A percentile compares a stretch with the other conserved stretches of the same genome.
Evolutionary conservation across 2,113 vertebrate species (phyloP).

Genomic region (Meriones unguiculatus): DNA sequence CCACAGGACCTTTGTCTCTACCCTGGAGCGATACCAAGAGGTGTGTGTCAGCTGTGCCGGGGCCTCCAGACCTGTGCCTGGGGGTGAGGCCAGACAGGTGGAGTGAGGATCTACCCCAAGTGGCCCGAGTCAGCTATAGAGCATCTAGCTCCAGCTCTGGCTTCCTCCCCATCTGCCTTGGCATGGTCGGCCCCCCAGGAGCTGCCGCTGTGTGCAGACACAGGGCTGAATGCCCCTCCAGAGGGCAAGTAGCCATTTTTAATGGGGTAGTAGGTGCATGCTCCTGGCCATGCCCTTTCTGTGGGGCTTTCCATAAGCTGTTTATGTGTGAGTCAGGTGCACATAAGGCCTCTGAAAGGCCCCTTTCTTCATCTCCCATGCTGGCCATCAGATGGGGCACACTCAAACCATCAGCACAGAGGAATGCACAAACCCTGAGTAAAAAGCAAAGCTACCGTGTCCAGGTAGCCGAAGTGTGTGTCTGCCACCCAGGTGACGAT

Average conservation of each 20-base stretch:
- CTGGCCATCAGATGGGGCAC: background rate
- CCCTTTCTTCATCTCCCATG: background rate
- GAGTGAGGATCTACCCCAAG: too few species aligned
- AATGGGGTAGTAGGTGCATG: rapidly evolving
- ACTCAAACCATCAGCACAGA: background rate
- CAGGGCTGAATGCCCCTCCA: background rate
- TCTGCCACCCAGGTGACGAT: background rate
- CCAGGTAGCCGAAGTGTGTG: background rate
- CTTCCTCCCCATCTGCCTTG: background rate
- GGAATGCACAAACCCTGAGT: too few species aligned
- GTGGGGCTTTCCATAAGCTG: too few species aligned
- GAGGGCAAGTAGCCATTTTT: too few species aligned
- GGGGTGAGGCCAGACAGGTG: too few species aligned
- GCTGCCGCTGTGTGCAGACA: background rate
- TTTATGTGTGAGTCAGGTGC: background rate
- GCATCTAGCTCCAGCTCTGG: background rate
- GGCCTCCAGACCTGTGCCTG: background rate
- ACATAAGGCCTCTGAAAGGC: background rate
- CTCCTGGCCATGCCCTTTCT: rapidly evolving
- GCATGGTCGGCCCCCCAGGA: rapidly evolving
- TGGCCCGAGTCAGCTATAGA: background rate
- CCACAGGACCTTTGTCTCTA: slow-evolving; percentile 88
- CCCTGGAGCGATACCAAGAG: slow-evolving; percentile 90
- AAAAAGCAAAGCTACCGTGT: background rate
- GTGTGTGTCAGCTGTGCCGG: slow-evolving; percentile 74